Base-by-base conservation (phyloP, 2,797 vertebrate species). In the Molothrus aeneus region DNA sequence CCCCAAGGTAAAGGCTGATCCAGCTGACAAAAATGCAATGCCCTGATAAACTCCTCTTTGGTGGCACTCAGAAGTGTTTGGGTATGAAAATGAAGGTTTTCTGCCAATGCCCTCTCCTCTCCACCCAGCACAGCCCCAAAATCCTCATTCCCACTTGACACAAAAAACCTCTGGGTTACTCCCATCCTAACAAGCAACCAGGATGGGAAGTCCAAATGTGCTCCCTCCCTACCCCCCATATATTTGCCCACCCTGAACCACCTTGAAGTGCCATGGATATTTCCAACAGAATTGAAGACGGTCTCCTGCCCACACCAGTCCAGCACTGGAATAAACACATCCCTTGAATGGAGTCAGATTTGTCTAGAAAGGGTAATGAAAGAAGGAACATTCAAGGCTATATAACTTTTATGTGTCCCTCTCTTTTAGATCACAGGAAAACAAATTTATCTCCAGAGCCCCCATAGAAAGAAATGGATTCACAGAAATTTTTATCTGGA, bases 321-420 rank as follows among this genome's bases (percentile, higher is more conserved):
- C 95, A 93, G 60, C 83, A 70, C 22, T 95, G 96, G 92, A 73
- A 88, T 96, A 97, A 97, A 97, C 69, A 97, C 24, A 94, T 61
- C 50, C 50, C 48, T 70, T 65, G 43, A 81, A 81, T 3, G 60
- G 19, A 71, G 32, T 31, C 17, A 54, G 34, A 53, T 81, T 77
- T 43, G 11, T 74, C 40, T 45, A 64, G 68, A 56, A 86, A 47
- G 10, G 14, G 15, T 77, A 79, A 80, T 0, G 10, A 80, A 86
- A 69, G 31, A 72, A 81, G 29, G 51, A 92, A 69, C 11, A 4
- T 92, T 64, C 29, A 45, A 36, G 40, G 14, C 4, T 68, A 3
- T 34, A 45, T 40, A 38, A 82, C 65, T 92, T 94, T 78, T 78
- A 77, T 25, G 7, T 6, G 8, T 75, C 12, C 5, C 28, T 53